Evolutionary conservation across 2,888 invertebrate species (phyloP), one percentile per base, ranked within the genome.

Genomic region (Drosophila borealis): DNA sequence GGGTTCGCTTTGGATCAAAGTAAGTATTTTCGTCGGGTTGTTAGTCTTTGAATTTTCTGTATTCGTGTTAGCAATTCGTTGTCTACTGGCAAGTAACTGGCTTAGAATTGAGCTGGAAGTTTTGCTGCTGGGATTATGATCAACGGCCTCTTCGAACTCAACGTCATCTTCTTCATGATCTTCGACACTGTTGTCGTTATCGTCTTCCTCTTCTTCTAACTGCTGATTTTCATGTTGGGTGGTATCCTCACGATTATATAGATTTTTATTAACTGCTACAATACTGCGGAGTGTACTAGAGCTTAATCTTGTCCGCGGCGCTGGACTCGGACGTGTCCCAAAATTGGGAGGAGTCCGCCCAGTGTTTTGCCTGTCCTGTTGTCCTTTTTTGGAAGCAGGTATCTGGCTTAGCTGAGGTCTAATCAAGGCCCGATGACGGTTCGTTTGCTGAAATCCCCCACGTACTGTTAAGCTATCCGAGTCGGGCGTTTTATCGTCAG

Each of bases 351-450:
- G 55, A n/a, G 39, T 62, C 13, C 36, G 36, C 5, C 17, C 29
- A 19, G 25, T 21, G 14, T 8, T 57, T 33, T 33, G 42, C 42
- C 45, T 39, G 5, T n/a, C 41, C 13, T 13, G 13, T 19, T 48
- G n/a, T 5, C 9, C 50, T 13, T 19, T 39, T 5, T 17, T 34
- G n/a, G 45, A 17, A 21, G 48, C 55, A 1, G 25, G 17, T n/a
- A 44, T 9, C 19, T 59, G 51, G 9, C 19, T 60, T 13, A 6
- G 25, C 17, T 41, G 42, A 33, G 62, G 3, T 13, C 49, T 50
- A 10, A 65, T n/a, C 33, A 81, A 37, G 0, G 86, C 77, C 2
- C 86, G 76, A 61, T 88, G 86, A 2, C 88, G 78, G 54, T 88
- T 88, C 1, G 86, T 84, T 65, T 84, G 78, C 50, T 79, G 46